phyloP scores from a whole-genome alignment of 2,888 invertebrate genomes.

The Muschampia plurimacula region DNA sequence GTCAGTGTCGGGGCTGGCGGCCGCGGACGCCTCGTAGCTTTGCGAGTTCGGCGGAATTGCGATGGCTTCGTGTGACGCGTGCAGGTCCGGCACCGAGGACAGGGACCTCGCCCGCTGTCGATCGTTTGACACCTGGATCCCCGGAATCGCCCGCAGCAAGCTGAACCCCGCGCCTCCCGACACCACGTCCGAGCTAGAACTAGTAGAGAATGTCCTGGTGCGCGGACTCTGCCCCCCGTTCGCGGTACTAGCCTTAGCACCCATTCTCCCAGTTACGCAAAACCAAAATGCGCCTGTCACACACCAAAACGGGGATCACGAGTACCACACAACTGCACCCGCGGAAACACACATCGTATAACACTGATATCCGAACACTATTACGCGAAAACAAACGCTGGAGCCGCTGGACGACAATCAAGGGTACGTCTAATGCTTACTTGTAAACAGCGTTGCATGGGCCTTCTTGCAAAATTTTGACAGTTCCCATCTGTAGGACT shows the following conservation, averaged over 20 bases:
- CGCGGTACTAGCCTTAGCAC: constrained; percentile 94
- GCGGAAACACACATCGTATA: constrained; percentile 79
- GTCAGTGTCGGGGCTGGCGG: constrained; percentile 88
- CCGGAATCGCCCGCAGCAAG: constrained; percentile 89
- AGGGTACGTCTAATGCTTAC: constrained; percentile 67
- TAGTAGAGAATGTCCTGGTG: constrained; percentile 91
- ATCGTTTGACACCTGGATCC: constrained; percentile 90
- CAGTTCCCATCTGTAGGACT: constrained; percentile 60
- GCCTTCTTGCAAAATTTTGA: constrained; percentile 83
- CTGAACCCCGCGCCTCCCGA: constrained; percentile 87
- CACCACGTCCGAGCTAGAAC: constrained; percentile 88
- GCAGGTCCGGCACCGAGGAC: constrained; percentile 93
- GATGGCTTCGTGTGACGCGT: constrained; percentile 86
- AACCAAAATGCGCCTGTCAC: constrained; percentile 78
- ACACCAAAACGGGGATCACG: constrained; percentile 69
- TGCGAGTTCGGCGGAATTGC: constrained; percentile 87
- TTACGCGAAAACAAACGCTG: constrained; percentile 62
- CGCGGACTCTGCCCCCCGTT: constrained; percentile 91
- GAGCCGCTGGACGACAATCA: constrained; percentile 58
- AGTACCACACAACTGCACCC: constrained; percentile 74
- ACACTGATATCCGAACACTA: constrained; percentile 55
- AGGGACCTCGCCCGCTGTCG: constrained; percentile 93
- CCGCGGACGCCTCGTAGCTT: constrained; percentile 87
- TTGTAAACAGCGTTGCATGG: constrained; percentile 84
- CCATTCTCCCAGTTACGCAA: constrained; percentile 87